Percentiles rank a stretch among this genome's conserved stretches.
Evolutionary conservation across 37 sponge, comb jelly and placozoan genomes (phyloP).

Genomic region (Haliclona indistincta): DNA sequence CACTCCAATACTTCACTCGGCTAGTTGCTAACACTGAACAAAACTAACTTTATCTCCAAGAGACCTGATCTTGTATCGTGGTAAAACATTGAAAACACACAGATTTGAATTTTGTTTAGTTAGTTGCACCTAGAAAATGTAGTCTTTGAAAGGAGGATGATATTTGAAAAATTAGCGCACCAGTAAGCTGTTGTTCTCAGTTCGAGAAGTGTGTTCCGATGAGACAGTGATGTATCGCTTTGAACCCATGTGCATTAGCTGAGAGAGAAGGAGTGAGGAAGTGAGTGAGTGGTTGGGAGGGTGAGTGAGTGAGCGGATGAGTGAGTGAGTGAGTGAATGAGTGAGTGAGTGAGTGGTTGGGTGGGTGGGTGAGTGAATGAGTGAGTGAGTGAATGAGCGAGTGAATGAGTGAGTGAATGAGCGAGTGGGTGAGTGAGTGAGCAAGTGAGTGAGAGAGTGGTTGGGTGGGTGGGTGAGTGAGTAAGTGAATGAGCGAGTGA

Average conservation of each 20-base stretch:
- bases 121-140: neutral
- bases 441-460: neutral
- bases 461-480: neutral
- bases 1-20: too few species aligned
- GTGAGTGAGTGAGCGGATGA: neutral
- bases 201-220: conserved; percentile 49
- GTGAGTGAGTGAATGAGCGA: neutral
- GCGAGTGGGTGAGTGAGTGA: neutral
- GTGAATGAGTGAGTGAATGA: neutral
- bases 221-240: conserved; percentile 64
- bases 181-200: conserved; percentile 68
- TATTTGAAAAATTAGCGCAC: conserved; percentile 16
- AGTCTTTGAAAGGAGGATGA: neutral
- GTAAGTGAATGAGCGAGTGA: neutral
- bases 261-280: neutral
- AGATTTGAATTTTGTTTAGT: neutral
- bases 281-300: neutral
- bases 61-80: neutral
- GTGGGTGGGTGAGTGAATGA: neutral
- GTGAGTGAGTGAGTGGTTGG: too few species aligned
- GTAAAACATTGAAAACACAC: neutral
- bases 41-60: neutral
- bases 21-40: too few species aligned
- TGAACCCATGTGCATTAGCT: conserved; percentile 66
- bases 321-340: neutral